These are phyloP conservation scores for Hydra vulgaris DNA, from an alignment of 30 jellyfish, hydroid and myxozoan species.

Conservation along the genomic window DNA sequence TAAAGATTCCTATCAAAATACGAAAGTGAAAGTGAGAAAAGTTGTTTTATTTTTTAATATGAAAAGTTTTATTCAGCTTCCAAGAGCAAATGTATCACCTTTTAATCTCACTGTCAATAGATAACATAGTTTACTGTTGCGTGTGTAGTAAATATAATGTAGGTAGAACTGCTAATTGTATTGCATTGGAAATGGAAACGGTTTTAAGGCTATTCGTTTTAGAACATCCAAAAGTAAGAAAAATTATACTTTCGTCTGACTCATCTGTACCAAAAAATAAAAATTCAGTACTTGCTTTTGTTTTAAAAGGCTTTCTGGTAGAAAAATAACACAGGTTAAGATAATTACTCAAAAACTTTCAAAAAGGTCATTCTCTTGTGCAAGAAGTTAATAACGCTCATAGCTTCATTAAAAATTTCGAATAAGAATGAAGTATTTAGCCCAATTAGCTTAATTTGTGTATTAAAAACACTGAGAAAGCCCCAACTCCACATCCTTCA, in stretches of 20 bases:
- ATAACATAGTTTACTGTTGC: not conserved
- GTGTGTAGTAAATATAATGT: not conserved
- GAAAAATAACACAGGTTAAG: not conserved
- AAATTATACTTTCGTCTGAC: not conserved
- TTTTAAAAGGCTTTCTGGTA: not conserved
- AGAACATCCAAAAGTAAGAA: not conserved
- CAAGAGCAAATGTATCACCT: not conserved
- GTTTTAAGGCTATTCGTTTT: not conserved
- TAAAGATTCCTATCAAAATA: not conserved
- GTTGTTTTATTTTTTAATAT: no score
- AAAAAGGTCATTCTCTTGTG: not conserved
- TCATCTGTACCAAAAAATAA: not conserved
- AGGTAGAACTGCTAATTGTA: not conserved
- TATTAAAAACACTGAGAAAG: not conserved
- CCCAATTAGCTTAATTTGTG: not conserved
- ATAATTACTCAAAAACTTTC: not conserved
- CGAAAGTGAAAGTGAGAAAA: not conserved
- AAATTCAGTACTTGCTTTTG: not conserved
- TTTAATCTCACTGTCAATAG: not conserved
- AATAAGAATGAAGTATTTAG: not conserved
- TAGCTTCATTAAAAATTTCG: not conserved
- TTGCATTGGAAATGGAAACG: not conserved
- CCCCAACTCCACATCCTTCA: not conserved
- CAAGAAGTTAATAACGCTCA: not conserved
- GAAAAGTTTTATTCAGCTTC: not conserved